Evolutionary conservation across 2,888 invertebrate species (phyloP).

Genomic region (Ophraella communa): DNA sequence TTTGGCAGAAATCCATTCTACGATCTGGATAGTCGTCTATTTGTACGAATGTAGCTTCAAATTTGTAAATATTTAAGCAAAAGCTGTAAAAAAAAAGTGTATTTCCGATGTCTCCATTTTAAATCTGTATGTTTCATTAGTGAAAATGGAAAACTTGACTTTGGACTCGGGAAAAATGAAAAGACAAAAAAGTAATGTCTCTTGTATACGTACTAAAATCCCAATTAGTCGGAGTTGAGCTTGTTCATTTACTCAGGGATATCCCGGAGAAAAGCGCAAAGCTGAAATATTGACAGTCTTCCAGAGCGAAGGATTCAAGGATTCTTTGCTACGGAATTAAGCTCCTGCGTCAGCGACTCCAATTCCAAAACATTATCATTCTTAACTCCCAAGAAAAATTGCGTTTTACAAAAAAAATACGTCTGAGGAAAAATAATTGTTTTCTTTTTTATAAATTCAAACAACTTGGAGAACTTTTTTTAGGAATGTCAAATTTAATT

Average conservation of each 20-base stretch:
- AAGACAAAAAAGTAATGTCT: background rate
- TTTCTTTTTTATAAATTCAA: background rate
- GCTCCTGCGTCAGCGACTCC: background rate
- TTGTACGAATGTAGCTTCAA: too few species aligned
- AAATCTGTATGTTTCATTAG: background rate
- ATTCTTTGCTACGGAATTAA: background rate
- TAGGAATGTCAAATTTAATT: too few species aligned
- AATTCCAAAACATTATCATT: background rate
- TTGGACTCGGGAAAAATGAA: background rate
- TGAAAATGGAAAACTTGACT: background rate
- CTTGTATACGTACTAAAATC: background rate
- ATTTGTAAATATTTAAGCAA: background rate
- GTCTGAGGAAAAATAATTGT: background rate
- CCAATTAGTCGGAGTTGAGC: background rate
- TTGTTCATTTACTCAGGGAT: background rate
- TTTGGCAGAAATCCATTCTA: too few species aligned
- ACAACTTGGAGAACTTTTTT: too few species aligned
- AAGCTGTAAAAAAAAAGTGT: background rate
- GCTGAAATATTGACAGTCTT: constrained; percentile 4
- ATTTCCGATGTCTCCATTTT: background rate
- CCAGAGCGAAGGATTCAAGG: background rate
- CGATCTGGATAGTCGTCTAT: too few species aligned
- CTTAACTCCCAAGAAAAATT: background rate
- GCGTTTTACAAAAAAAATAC: background rate
- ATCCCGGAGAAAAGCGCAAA: background rate